Conservation (phyloP, 2,113 vertebrate species). For the Morone chrysops region DNA sequence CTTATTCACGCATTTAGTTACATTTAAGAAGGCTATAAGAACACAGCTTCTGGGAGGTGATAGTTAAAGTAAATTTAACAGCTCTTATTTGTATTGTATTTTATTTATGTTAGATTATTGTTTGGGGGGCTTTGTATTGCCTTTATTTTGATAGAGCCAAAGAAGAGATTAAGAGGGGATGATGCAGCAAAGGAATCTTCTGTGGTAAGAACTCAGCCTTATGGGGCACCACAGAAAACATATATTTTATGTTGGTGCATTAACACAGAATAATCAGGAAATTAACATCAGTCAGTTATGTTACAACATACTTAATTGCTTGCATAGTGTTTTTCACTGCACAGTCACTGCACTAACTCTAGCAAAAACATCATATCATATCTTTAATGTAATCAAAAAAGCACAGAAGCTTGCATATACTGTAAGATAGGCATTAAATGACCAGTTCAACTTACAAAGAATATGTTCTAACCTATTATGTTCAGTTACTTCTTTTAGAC, state of each 20-base stretch:
- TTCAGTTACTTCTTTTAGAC: neutral
- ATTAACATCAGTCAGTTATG: neutral
- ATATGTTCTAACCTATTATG: neutral
- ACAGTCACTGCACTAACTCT: too few relatives aligned
- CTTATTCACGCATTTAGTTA: neutral
- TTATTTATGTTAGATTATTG: too few relatives aligned
- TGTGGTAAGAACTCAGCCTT: too few relatives aligned
- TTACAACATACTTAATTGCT: neutral
- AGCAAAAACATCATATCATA: too few relatives aligned
- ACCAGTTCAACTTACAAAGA: neutral
- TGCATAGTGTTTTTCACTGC: neutral
- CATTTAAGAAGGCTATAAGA: neutral
- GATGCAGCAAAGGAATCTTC: too few relatives aligned
- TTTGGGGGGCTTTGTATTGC: too few relatives aligned
- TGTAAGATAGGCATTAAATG: neutral
- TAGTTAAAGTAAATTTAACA: neutral
- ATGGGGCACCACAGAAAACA: too few relatives aligned
- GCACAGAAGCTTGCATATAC: too few relatives aligned
- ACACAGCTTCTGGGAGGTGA: neutral
- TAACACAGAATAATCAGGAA: neutral
- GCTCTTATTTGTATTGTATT: neutral
- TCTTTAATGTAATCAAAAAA: neutral
- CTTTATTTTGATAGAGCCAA: too few relatives aligned
- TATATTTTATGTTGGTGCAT: neutral
- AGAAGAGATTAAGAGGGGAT: too few relatives aligned